Evolutionary conservation across 2,797 vertebrate species (phyloP).

Genomic region (Poeciliopsis paucimaculata): DNA sequence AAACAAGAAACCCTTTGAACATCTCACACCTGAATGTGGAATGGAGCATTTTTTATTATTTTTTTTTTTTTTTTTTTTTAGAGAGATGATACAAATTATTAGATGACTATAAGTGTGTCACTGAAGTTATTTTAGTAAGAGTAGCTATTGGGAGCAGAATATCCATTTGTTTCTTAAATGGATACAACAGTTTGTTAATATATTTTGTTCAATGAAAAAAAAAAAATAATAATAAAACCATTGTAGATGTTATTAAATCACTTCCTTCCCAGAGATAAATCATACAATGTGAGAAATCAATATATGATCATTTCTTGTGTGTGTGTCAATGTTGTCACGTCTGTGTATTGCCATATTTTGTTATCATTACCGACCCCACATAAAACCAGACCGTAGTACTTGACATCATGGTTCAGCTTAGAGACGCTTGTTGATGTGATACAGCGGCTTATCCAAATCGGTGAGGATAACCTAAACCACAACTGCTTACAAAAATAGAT

Average conservation of each 20-base stretch:
- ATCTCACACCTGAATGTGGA: neutral
- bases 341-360: neutral
- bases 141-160: too few species aligned
- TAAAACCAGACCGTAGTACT: neutral
- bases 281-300: neutral
- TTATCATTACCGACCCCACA: neutral
- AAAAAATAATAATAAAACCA: neutral
- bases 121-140: neutral
- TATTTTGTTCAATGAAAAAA: neutral
- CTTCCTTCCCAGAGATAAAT: neutral
- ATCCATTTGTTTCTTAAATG: neutral
- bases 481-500: conserved; percentile 18
- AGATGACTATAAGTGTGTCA: neutral
- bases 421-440: neutral
- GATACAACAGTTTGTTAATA: neutral
- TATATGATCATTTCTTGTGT: neutral
- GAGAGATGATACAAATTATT: neutral
- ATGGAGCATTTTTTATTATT: too few species aligned
- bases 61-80: neutral
- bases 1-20: neutral
- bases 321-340: neutral
- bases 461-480: conserved; percentile 2
- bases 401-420: conserved; percentile 6
- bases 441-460: conserved; percentile 3
- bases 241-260: neutral